These are phyloP conservation scores for Sibirionetta formosa DNA, from an alignment of 2,797 vertebrate species.

Conservation along the genomic window DNA sequence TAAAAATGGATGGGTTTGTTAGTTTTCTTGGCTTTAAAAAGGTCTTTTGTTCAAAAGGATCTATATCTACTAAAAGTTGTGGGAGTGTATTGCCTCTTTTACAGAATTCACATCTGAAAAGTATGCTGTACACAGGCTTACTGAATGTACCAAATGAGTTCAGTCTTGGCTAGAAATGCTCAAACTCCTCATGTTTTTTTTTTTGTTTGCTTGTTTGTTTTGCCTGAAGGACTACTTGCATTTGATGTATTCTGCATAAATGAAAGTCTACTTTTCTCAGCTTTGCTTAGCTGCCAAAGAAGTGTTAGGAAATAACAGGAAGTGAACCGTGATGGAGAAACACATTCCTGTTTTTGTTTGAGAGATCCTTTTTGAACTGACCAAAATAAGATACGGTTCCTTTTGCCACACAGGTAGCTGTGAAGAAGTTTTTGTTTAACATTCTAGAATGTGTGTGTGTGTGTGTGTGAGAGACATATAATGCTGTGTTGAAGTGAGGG, in stretches of 20 bases:
- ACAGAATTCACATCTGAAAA: background rate
- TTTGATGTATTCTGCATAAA: background rate
- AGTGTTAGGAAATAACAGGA: conserved; percentile 2
- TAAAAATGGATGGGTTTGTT: background rate
- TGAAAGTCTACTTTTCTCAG: background rate
- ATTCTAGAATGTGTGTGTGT: background rate
- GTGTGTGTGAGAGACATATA: background rate
- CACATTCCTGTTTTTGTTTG: background rate
- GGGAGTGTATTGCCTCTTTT: background rate
- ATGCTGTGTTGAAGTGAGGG: background rate
- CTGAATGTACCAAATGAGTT: background rate
- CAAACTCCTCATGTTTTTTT: background rate
- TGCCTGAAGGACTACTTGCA: background rate
- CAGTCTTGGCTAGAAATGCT: background rate
- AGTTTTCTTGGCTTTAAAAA: background rate
- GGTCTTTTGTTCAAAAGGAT: background rate
- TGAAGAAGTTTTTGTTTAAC: background rate
- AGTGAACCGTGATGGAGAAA: background rate
- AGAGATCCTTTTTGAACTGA: background rate
- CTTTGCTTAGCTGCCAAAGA: background rate
- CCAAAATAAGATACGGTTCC: background rate
- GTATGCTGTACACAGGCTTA: background rate
- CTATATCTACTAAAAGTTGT: background rate
- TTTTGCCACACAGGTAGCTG: background rate
- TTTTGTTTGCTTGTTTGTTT: background rate